These are phyloP conservation scores for Glossophaga mutica DNA, from an alignment of 2,797 vertebrate genomes.

Conservation along the genomic window DNA sequence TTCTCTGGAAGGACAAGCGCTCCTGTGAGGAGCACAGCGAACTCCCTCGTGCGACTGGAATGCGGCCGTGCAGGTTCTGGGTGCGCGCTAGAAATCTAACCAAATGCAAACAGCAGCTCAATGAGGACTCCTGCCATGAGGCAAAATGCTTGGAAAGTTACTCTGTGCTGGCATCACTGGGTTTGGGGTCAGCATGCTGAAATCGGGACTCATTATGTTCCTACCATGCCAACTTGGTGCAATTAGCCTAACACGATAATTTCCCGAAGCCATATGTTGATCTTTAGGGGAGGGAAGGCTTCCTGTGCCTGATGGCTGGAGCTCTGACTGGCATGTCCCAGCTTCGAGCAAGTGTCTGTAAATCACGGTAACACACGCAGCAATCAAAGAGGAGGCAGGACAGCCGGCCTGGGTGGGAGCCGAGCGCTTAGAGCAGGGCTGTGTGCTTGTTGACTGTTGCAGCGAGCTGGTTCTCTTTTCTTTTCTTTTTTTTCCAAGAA, in stretches of 20 bases:
- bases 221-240: constrained; percentile 33
- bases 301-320: constrained; percentile 43
- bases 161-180: neutral
- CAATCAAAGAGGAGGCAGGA: neutral
- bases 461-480: neutral
- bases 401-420: neutral
- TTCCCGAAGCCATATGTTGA: constrained; percentile 57
- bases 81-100: neutral
- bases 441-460: constrained; percentile 62
- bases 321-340: constrained; percentile 12
- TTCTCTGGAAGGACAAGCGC: neutral
- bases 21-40: neutral
- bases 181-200: constrained; percentile 42
- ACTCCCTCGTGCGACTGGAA: neutral
- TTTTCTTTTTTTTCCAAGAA: constrained; percentile 59
- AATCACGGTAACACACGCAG: neutral
- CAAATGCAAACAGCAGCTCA: constrained; percentile 51
- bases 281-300: constrained; percentile 43
- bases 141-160: constrained; percentile 55
- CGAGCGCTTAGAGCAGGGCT: neutral
- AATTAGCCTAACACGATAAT: constrained; percentile 50
- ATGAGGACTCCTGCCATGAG: constrained; percentile 44
- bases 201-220: constrained; percentile 27
- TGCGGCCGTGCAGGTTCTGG: neutral
- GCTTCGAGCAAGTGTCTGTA: constrained; percentile 32